phyloP scores from a whole-genome alignment of 2,113 vertebrate species.

The Cryptoleucopteryx plumbea region DNA sequence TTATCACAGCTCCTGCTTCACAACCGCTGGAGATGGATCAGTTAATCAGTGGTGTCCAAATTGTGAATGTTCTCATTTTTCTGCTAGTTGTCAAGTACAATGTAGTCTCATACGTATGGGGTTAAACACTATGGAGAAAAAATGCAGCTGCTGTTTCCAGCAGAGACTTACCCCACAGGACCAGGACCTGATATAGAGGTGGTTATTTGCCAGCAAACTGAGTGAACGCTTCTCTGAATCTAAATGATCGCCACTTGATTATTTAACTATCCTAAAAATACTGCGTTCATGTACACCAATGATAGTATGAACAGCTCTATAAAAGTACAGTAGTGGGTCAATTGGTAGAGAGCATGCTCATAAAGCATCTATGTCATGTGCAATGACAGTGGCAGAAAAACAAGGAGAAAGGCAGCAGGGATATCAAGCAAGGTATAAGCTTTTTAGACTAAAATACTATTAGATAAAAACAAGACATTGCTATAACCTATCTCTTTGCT shows the following conservation, averaged over 20 bases:
- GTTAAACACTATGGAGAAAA: neutral
- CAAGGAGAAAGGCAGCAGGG: neutral
- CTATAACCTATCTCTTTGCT: neutral
- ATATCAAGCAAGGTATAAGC: neutral
- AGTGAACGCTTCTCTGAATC: neutral
- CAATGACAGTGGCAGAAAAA: neutral
- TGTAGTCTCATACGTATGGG: neutral
- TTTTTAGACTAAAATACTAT: neutral
- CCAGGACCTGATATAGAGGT: neutral
- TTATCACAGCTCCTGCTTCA: neutral
- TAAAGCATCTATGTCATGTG: neutral
- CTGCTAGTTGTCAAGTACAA: neutral
- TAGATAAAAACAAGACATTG: neutral
- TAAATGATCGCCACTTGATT: neutral
- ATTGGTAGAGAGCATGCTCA: neutral
- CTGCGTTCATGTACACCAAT: rapidly evolving
- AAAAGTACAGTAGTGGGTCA: neutral
- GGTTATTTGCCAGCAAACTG: neutral
- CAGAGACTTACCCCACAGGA: neutral
- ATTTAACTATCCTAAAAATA: neutral
- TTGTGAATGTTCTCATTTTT: neutral
- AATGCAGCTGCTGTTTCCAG: neutral
- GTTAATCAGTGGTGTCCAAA: neutral
- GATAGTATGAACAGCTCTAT: neutral
- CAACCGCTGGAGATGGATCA: neutral